A percentile compares a stretch with the other conserved stretches of the same genome.
phyloP scores from a whole-genome alignment of 1,140 invertebrate genomes.

The Portunus trituberculatus region DNA sequence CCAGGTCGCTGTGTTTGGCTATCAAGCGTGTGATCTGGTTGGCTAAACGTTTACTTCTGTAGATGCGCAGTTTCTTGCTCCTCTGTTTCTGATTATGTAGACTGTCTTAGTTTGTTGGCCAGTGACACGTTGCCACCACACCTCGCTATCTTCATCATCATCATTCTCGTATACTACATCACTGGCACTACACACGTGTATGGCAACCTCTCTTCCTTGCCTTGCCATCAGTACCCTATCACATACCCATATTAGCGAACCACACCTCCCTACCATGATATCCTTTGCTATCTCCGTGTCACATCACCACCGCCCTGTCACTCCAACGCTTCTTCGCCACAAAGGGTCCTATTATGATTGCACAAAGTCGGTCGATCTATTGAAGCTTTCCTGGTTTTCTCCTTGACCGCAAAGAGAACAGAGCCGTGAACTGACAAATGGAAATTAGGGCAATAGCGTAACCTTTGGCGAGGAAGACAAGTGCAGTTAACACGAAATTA shows the following conservation, averaged over 20 bases:
- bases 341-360: no score
- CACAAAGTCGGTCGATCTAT: not conserved
- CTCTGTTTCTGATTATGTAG: not conserved
- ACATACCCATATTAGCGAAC: not conserved
- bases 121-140: not conserved
- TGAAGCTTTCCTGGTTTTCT: not conserved
- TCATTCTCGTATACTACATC: not conserved
- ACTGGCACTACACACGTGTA: no score
- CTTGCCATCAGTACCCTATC: not conserved
- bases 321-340: not conserved
- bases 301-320: not conserved
- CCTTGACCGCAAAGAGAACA: not conserved
- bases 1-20: not conserved
- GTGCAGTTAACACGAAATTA: not conserved
- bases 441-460: not conserved
- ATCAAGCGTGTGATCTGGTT: not conserved
- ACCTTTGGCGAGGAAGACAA: not conserved
- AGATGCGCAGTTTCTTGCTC: not conserved
- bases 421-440: not conserved
- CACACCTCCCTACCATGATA: not conserved
- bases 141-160: not conserved
- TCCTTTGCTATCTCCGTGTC: not conserved
- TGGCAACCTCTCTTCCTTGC: not conserved
- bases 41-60: not conserved
- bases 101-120: not conserved